Percentiles rank a stretch among this genome's conserved stretches.
phyloP scores from a whole-genome alignment of 1,140 invertebrate species.

The Cherax destructor region DNA sequence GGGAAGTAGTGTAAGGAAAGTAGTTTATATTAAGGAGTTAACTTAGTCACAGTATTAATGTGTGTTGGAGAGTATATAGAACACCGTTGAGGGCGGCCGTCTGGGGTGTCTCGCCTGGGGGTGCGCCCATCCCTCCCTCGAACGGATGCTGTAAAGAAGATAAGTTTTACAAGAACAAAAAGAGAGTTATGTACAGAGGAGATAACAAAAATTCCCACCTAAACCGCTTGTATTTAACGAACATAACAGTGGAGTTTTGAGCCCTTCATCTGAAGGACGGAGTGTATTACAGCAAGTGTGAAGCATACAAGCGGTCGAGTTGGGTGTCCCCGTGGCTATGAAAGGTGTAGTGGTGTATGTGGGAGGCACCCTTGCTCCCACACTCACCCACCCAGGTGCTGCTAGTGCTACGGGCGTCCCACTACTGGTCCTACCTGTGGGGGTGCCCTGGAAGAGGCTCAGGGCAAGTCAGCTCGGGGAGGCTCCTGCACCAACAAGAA shows the following conservation, averaged over 20 bases:
- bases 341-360: neutral
- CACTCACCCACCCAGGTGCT: neutral
- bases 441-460: neutral
- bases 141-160: conserved; percentile 38
- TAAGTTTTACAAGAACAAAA: conserved; percentile 26
- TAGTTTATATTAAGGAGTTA: neutral
- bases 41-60: neutral
- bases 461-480: neutral
- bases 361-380: neutral
- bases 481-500: neutral
- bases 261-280: neutral
- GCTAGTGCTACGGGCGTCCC: neutral
- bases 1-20: neutral
- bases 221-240: conserved; percentile 31
- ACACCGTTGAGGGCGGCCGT: neutral
- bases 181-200: neutral
- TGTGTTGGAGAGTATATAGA: neutral
- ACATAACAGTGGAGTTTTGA: no score
- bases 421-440: neutral
- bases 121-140: neutral
- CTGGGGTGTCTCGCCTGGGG: conserved; percentile 28
- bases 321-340: conserved; percentile 47
- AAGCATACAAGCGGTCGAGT: conserved; percentile 34
- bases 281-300: neutral
- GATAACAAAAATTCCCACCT: conserved; percentile 15